Conservation (phyloP, 2,113 vertebrate genomes). For the Mionectes macconnelli region DNA sequence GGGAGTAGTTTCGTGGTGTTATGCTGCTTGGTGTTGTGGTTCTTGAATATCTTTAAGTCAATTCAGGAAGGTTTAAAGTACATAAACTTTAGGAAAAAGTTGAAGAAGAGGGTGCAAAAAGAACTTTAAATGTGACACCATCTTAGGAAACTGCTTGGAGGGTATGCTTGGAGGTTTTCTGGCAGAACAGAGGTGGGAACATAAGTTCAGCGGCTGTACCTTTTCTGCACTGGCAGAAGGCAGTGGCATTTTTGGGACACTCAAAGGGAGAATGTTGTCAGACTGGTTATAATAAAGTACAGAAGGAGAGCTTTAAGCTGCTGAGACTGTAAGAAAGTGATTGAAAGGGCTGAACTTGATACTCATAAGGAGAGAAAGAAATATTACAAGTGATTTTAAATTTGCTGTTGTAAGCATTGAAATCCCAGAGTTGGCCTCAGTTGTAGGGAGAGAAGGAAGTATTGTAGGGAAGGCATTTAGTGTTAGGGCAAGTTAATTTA, state of each 20-base stretch:
- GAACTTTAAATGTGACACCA: not conserved
- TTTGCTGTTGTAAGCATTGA: not conserved
- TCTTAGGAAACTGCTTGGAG: not conserved
- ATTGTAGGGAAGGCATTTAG: not conserved
- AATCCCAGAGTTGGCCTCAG: not conserved
- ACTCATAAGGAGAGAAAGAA: not conserved
- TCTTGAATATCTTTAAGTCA: not conserved
- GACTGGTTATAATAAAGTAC: not conserved
- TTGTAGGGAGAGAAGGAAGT: not conserved
- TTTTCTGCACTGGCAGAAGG: not conserved
- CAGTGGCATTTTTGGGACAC: not conserved
- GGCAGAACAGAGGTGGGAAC: not conserved
- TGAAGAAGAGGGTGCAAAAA: not conserved
- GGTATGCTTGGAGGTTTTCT: not conserved
- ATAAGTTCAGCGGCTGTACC: not conserved
- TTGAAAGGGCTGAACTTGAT: not conserved
- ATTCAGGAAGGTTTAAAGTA: not conserved
- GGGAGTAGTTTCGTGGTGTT: not conserved
- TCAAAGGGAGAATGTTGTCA: not conserved
- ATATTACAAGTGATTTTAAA: not conserved
- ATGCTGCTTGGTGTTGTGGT: rapidly evolving
- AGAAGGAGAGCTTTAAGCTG: not conserved
- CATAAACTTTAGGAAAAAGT: not conserved
- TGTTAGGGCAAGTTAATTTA: not conserved
- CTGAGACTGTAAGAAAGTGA: not conserved